phyloP scores from a whole-genome alignment of 2,113 vertebrate genomes.

The Oryzias melastigma region DNA sequence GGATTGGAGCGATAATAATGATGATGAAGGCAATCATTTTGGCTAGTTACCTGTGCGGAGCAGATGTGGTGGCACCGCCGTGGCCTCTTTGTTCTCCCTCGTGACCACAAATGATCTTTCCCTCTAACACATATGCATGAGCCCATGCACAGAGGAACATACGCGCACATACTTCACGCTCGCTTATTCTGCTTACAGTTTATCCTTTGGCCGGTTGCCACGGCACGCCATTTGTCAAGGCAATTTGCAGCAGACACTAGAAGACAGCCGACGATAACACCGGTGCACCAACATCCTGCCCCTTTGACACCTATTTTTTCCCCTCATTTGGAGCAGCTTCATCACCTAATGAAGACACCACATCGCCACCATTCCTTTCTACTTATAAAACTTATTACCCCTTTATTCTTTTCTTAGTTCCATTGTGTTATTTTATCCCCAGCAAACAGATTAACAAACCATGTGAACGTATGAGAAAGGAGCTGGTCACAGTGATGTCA shows the following conservation, averaged over 20 bases:
- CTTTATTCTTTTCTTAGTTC: conserved; percentile 37
- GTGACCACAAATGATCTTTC: conserved; percentile 12
- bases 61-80: conserved; percentile 42
- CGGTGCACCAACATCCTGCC: conserved; percentile 27
- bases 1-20: conserved; percentile 45
- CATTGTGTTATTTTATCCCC: conserved; percentile 22
- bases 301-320: conserved; percentile 7
- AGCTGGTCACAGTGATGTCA: conserved; percentile 42
- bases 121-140: conserved; percentile 3
- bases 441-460: not conserved
- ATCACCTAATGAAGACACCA: conserved; percentile 1
- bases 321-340: not conserved
- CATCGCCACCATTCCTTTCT: not conserved
- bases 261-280: conserved; percentile 51
- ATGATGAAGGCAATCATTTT: conserved; percentile 48
- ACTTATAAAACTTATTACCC: conserved; percentile 19
- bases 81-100: conserved; percentile 24
- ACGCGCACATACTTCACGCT: not conserved
- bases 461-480: conserved; percentile 31
- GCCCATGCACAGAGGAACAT: not conserved
- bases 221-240: conserved; percentile 64
- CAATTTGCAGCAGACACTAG: conserved; percentile 68
- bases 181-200: conserved; percentile 42
- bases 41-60: conserved; percentile 49
- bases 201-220: conserved; percentile 67